Evolutionary conservation across 1,140 invertebrate genomes (phyloP).

Genomic region (Anthonomus grandis): DNA sequence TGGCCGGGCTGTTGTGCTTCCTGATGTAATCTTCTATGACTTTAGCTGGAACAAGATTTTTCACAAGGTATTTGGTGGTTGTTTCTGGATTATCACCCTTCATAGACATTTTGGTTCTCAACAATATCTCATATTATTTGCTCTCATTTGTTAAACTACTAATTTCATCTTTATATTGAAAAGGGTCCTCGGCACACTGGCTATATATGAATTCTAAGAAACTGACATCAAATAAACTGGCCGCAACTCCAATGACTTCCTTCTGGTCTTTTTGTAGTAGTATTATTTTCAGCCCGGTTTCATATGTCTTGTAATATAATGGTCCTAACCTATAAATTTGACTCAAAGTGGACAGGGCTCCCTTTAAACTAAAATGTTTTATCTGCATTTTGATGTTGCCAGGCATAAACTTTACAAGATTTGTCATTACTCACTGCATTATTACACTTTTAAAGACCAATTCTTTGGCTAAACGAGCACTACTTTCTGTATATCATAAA

Average conservation of each 20-base stretch:
- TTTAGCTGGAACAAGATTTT: conserved; percentile 1
- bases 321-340: too few relatives aligned
- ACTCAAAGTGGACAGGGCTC: too few relatives aligned
- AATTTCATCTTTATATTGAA: too few relatives aligned
- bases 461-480: too few relatives aligned
- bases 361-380: conserved; percentile 30
- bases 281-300: too few relatives aligned
- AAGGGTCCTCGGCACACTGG: conserved; percentile 30
- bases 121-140: too few relatives aligned
- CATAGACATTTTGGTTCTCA: too few relatives aligned
- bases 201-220: conserved; percentile 29
- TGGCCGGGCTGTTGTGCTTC: conserved; percentile 24
- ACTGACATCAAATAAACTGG: conserved; percentile 29
- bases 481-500: background rate
- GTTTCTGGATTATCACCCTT: too few relatives aligned
- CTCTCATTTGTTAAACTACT: too few relatives aligned
- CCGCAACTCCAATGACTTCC: conserved; percentile 23
- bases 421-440: conserved; percentile 28
- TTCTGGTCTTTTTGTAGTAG: conserved; percentile 18
- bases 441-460: too few relatives aligned
- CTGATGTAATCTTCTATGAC: conserved; percentile 25
- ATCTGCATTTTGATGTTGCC: conserved; percentile 30
- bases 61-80: conserved; percentile 31
- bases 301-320: too few relatives aligned
- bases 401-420: conserved; percentile 24